Evolutionary conservation across 2,113 vertebrate species (phyloP).

Genomic region (Fulica atra): DNA sequence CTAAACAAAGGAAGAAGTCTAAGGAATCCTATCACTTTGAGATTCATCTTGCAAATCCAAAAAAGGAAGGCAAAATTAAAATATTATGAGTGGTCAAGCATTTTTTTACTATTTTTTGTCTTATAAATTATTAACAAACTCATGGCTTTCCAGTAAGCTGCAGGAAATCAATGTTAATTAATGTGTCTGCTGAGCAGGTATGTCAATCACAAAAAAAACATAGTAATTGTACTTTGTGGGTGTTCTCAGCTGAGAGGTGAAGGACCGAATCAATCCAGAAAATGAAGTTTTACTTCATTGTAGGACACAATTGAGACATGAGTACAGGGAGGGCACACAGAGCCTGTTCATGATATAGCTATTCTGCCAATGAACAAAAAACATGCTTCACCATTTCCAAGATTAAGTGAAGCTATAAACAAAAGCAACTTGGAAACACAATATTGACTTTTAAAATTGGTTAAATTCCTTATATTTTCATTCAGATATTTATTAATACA

Average conservation of each 20-base stretch:
- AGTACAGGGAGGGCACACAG: background rate
- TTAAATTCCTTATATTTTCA: background rate
- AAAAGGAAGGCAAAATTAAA: background rate
- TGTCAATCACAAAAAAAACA: background rate
- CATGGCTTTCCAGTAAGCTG: background rate
- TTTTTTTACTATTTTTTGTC: background rate
- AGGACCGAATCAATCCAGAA: background rate
- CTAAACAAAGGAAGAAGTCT: slow-evolving; percentile 65
- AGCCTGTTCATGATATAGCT: background rate
- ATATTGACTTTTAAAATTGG: background rate
- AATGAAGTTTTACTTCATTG: background rate
- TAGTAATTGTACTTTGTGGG: background rate
- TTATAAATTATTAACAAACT: background rate
- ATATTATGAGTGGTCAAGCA: background rate
- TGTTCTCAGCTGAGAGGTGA: background rate
- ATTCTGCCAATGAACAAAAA: background rate
- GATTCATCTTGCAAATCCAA: background rate
- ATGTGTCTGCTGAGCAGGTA: background rate
- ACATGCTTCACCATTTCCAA: background rate
- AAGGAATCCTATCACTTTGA: background rate
- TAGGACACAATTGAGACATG: background rate
- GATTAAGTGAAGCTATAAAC: background rate
- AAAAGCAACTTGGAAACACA: background rate
- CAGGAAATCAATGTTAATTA: background rate
- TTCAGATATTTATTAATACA: background rate